phyloP scores from a whole-genome alignment of 2,113 vertebrate species.

The Ammodytes marinus region DNA sequence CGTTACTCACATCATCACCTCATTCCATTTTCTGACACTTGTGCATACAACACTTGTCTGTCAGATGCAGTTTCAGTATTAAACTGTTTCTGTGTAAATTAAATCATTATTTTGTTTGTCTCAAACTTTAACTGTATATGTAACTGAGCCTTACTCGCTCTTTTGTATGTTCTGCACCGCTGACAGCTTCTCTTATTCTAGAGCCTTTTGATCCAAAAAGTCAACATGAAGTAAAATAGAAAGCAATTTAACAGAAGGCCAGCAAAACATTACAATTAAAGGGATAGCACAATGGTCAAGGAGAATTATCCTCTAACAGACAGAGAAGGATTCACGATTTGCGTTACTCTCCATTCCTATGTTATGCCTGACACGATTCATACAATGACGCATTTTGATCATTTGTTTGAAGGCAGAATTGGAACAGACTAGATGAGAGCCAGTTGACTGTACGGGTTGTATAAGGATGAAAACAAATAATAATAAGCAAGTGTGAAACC shows the following conservation, averaged over 20 bases:
- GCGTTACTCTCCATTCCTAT: neutral
- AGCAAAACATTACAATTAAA: neutral
- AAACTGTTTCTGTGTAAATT: neutral
- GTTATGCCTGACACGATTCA: neutral
- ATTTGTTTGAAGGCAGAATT: neutral
- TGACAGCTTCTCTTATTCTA: neutral
- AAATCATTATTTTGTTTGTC: neutral
- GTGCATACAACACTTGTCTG: neutral
- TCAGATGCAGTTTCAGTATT: neutral
- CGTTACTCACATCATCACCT: constrained; percentile 3
- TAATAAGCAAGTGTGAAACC: no score
- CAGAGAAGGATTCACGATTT: neutral
- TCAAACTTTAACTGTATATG: neutral
- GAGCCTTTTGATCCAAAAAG: neutral
- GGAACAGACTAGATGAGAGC: neutral
- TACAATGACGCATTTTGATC: neutral
- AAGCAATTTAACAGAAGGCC: neutral
- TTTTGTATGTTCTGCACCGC: neutral
- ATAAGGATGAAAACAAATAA: neutral
- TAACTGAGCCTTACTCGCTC: neutral
- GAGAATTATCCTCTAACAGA: neutral
- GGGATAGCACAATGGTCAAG: neutral
- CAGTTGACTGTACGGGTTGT: neutral
- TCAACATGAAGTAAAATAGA: neutral
- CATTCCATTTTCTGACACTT: neutral